Evolutionary conservation across 2,888 invertebrate species (phyloP).

Genomic region (Prenolepis imparis): DNA sequence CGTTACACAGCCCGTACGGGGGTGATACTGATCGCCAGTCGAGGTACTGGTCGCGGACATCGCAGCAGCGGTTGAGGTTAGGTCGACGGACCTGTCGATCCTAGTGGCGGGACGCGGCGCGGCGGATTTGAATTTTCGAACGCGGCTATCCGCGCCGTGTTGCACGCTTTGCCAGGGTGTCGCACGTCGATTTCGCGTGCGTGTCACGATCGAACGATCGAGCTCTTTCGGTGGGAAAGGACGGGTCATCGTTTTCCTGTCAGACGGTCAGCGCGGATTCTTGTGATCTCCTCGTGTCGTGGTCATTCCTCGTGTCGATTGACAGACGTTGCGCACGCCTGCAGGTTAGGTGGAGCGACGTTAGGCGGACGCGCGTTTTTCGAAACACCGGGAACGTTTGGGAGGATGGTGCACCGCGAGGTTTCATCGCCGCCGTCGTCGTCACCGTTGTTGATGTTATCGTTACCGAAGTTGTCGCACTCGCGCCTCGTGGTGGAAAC

Average conservation of each 20-base stretch:
- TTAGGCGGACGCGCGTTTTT: conserved; percentile 68
- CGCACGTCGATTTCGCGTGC: conserved; percentile 12
- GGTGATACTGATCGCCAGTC: conserved; percentile 70
- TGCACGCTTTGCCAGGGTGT: background rate
- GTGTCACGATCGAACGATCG: conserved; percentile 10
- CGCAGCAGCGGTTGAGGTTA: conserved; percentile 71
- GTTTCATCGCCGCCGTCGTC: conserved; percentile 18
- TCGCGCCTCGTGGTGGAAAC: conserved; percentile 66
- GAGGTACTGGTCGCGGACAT: conserved; percentile 69
- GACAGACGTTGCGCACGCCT: conserved; percentile 40
- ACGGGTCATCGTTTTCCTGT: conserved; percentile 1
- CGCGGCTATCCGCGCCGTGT: conserved; percentile 22
- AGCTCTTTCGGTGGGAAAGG: background rate
- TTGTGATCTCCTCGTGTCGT: conserved; percentile 3
- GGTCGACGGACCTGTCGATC: conserved; percentile 67
- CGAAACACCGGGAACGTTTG: conserved; percentile 43
- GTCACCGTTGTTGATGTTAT: conserved; percentile 22
- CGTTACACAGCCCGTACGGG: conserved; percentile 56
- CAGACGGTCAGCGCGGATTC: conserved; percentile 11
- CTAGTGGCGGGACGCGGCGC: conserved; percentile 71
- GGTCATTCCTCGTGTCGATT: background rate
- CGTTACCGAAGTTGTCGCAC: conserved; percentile 41
- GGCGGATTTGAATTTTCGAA: conserved; percentile 64
- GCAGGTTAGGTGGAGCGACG: conserved; percentile 47
- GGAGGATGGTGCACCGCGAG: conserved; percentile 44